Conservation (phyloP, 2,888 invertebrate species). For the Allygus modestus region DNA sequence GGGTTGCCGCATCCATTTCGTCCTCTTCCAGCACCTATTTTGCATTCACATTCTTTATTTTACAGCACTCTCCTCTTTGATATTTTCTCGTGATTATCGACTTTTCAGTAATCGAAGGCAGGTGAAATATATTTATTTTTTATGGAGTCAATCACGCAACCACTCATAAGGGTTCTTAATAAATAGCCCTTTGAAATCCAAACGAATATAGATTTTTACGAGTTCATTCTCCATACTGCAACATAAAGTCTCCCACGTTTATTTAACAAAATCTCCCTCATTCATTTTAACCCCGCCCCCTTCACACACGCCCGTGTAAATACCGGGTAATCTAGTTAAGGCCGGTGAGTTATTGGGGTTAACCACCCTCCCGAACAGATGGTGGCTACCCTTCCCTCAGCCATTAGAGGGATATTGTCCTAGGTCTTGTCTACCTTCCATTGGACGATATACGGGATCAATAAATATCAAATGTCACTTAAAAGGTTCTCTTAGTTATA, state of each 20-base stretch:
- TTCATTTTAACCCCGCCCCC: not conserved
- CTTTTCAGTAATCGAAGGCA: no score
- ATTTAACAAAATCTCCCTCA: not conserved
- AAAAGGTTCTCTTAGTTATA: not conserved
- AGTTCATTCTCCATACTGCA: no score
- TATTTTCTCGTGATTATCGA: no score
- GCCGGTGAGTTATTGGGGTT: conserved; percentile 8
- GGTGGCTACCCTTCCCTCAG: conserved; percentile 7
- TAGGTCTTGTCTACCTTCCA: not conserved
- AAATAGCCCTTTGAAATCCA: no score
- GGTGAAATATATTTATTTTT: no score
- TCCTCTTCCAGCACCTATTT: no score
- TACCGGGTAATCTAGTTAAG: conserved; percentile 10
- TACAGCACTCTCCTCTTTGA: no score
- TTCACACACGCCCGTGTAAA: not conserved
- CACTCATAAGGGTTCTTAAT: no score
- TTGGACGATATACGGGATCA: not conserved
- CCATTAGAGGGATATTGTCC: conserved; percentile 17
- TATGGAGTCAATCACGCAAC: no score
- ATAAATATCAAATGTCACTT: not conserved
- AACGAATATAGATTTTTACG: no score
- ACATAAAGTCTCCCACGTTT: not conserved
- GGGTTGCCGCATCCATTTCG: no score
- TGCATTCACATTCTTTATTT: no score
- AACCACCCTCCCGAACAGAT: not conserved